These are phyloP conservation scores for Drosophila ustulata DNA, from an alignment of 2,888 invertebrate species.

Conservation along the genomic window DNA sequence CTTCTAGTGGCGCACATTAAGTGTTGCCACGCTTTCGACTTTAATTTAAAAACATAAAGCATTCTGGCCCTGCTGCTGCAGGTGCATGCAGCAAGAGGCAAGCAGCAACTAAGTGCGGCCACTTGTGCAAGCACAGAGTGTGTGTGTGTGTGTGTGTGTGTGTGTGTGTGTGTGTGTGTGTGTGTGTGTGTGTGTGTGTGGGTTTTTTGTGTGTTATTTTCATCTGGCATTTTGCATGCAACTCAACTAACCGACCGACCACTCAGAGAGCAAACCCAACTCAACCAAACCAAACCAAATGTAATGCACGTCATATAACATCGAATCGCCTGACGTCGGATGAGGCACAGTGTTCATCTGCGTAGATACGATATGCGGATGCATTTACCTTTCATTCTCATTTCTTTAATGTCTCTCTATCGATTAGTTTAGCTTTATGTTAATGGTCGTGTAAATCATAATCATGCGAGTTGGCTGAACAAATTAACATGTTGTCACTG, in stretches of 20 bases:
- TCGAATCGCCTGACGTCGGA: constrained; percentile 31
- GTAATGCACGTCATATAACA: constrained; percentile 47
- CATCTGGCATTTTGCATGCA: constrained; percentile 56
- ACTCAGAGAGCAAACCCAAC: constrained; percentile 40
- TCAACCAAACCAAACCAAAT: constrained; percentile 44
- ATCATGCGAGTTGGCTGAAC: constrained; percentile 9
- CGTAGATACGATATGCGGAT: not conserved
- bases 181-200: constrained; percentile 7
- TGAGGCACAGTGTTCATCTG: constrained; percentile 9
- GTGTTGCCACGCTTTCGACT: constrained; percentile 80
- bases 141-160: constrained; percentile 1
- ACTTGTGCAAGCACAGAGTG: constrained; percentile 54
- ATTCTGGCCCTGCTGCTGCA: constrained; percentile 25
- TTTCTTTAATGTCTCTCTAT: not conserved
- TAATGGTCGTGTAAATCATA: constrained; percentile 4
- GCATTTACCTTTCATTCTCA: not conserved
- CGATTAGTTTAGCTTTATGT: not conserved
- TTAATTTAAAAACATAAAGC: constrained; percentile 78
- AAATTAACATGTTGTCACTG: constrained; percentile 43
- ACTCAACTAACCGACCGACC: constrained; percentile 65
- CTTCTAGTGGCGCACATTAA: constrained; percentile 79
- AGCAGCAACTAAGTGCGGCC: constrained; percentile 62
- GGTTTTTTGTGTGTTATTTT: constrained; percentile 17
- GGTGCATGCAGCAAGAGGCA: constrained; percentile 18
- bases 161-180: constrained; percentile 7